Percentiles rank a stretch among this genome's conserved stretches.
Conservation (phyloP, 2,888 invertebrate species). For the Eutolmus rufibarbis region DNA sequence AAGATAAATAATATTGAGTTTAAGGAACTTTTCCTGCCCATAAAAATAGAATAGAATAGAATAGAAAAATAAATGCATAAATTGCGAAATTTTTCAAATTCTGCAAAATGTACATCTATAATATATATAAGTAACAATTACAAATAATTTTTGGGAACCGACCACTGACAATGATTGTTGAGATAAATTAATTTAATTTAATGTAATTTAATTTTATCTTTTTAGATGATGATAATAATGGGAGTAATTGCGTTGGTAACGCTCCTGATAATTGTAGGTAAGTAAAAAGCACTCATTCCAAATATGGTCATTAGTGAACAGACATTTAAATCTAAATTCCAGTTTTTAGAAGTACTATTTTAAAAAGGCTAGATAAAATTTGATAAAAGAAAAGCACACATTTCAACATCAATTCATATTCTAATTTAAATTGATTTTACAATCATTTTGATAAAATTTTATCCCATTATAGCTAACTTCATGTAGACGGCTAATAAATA, state of each 20-base stretch:
- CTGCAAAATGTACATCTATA: too few species aligned
- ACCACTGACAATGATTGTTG: neutral
- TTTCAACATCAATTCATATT: conserved; percentile 1
- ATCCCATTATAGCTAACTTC: conserved; percentile 61
- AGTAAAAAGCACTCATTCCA: conserved; percentile 61
- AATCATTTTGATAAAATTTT: conserved; percentile 49
- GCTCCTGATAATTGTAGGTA: conserved; percentile 87
- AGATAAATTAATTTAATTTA: neutral
- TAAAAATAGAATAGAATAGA: too few species aligned
- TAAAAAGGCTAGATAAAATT: neutral
- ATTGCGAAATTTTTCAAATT: too few species aligned
- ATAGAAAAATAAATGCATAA: too few species aligned
- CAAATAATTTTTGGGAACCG: too few species aligned
- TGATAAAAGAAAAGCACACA: conserved; percentile 14
- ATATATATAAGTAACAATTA: too few species aligned
- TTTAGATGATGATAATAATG: conserved; percentile 90
- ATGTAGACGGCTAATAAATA: conserved; percentile 57
- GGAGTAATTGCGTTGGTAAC: conserved; percentile 83
- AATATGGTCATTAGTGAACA: neutral
- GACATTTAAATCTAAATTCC: neutral
- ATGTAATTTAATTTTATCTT: neutral
- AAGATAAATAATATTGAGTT: too few species aligned
- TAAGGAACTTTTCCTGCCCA: too few species aligned
- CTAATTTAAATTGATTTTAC: conserved; percentile 31
- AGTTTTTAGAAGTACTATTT: neutral